Percentiles rank a stretch among this genome's conserved stretches.
These are phyloP conservation scores for Plebejus anna DNA, from an alignment of 2,888 invertebrate species.

Conservation along the genomic window DNA sequence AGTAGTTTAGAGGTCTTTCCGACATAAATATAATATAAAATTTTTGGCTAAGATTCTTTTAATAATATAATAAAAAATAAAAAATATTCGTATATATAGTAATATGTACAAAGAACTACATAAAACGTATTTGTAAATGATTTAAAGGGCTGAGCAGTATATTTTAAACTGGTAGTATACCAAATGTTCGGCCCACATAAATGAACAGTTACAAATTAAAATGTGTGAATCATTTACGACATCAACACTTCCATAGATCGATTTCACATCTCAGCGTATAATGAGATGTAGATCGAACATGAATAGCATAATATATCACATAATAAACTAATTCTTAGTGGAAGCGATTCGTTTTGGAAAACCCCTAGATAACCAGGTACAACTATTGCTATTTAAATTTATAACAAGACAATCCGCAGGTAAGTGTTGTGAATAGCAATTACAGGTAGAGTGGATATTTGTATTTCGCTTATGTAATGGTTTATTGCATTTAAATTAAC, in stretches of 20 bases:
- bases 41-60: too few relatives aligned
- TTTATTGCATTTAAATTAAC: too few relatives aligned
- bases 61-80: too few relatives aligned
- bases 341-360: not conserved
- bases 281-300: not conserved
- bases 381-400: not conserved
- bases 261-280: not conserved
- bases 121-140: too few relatives aligned
- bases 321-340: not conserved
- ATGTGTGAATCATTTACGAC: constrained; percentile 1
- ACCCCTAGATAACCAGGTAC: not conserved
- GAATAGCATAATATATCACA: not conserved
- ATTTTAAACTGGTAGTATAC: not conserved
- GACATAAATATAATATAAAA: too few relatives aligned
- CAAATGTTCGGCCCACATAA: not conserved
- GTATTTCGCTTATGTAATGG: not conserved
- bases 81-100: too few relatives aligned
- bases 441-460: not conserved
- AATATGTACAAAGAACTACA: too few relatives aligned
- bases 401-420: not conserved
- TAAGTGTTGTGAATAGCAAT: too few relatives aligned
- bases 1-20: too few relatives aligned
- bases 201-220: not conserved
- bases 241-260: not conserved
- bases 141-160: too few relatives aligned